Conservation (phyloP, 2,797 vertebrate genomes). For the Hoplostethus atlanticus region DNA sequence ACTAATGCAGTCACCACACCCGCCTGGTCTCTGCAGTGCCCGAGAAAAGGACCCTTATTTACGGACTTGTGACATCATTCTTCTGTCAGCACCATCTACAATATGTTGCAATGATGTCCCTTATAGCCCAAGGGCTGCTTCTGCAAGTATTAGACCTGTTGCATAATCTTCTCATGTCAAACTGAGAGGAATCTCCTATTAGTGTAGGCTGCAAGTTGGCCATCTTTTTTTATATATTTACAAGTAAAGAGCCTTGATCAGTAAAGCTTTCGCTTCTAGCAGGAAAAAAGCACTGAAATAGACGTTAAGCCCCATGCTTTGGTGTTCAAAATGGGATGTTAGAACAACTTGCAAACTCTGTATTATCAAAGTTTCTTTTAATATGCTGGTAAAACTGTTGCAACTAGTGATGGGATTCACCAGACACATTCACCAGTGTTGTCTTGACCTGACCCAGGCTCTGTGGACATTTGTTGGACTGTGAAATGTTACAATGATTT, state of each 20-base stretch:
- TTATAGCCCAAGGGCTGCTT: constrained; percentile 29
- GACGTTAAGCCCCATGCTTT: neutral
- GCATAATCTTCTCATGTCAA: constrained; percentile 72
- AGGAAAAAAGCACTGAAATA: neutral
- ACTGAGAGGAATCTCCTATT: constrained; percentile 32
- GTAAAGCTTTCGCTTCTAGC: constrained; percentile 16
- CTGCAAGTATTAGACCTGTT: constrained; percentile 80
- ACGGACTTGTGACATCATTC: constrained; percentile 82
- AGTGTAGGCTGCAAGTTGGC: constrained; percentile 31
- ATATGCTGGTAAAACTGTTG: constrained; percentile 1
- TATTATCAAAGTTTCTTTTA: constrained; percentile 1
- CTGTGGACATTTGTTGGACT: neutral
- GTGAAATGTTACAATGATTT: neutral
- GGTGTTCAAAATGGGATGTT: neutral
- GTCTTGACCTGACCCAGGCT: neutral
- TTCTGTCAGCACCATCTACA: constrained; percentile 41
- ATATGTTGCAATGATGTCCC: constrained; percentile 27
- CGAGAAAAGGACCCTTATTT: constrained; percentile 82
- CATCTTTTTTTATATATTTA: constrained; percentile 26
- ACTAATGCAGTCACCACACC: constrained; percentile 88
- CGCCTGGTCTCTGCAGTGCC: constrained; percentile 86
- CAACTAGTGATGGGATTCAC: constrained; percentile 2
- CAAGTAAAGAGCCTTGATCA: constrained; percentile 10
- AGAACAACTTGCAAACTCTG: constrained; percentile 43
- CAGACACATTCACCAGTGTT: neutral